Evolutionary conservation across 2,113 vertebrate species (phyloP).

Genomic region (Donacobius atricapilla): DNA sequence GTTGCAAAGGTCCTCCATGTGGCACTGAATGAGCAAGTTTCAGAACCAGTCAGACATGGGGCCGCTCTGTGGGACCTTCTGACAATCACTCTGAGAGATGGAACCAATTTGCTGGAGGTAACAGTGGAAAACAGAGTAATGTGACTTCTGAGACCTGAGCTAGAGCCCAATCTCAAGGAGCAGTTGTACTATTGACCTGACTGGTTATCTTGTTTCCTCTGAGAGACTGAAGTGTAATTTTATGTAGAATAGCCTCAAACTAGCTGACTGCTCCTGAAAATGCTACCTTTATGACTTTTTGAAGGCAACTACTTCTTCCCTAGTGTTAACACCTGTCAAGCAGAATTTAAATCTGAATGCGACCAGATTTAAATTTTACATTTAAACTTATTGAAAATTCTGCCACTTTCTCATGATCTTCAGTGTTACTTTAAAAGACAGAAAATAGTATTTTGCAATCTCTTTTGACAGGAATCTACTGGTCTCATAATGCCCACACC

Average conservation of each 20-base stretch:
- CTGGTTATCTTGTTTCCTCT: neutral
- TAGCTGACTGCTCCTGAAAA: neutral
- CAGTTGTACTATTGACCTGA: neutral
- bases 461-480: neutral
- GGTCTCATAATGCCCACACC: neutral
- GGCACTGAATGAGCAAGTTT: neutral
- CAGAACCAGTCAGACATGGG: rapidly evolving
- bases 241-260: neutral
- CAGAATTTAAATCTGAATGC: neutral
- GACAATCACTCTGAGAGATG: neutral
- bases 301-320: neutral
- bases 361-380: neutral
- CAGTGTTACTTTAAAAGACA: neutral
- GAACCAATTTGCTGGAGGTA: neutral
- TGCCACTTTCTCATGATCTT: neutral
- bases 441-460: neutral
- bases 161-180: neutral
- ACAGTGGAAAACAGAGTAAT: neutral
- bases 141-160: neutral
- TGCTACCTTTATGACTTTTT: neutral
- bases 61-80: neutral
- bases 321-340: neutral
- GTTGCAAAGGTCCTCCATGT: rapidly evolving
- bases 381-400: neutral
- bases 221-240: neutral